Evolutionary conservation across 2,797 vertebrate species (phyloP), one percentile per base, ranked within the genome.

Genomic region (Holocentrus rufus): DNA sequence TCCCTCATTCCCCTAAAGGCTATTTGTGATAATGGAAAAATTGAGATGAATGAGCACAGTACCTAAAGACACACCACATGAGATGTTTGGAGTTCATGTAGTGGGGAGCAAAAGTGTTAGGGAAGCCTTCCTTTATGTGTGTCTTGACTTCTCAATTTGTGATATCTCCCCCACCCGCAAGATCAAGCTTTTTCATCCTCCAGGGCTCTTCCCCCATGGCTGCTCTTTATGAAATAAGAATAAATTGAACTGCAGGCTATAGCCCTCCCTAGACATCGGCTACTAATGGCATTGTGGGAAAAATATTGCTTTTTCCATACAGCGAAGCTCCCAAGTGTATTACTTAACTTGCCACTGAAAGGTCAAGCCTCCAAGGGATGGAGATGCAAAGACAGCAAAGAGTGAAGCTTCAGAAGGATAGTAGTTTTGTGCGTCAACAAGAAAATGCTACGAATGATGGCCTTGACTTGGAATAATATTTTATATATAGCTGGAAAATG

Each of bases 341-440:
- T 85, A 84, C 70, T 87, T 88, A 84, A 87, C 82, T 84, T 79
- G 69, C 74, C 83, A 74, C 0, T 18, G 36, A 89, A 90, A 88
- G 90, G 88, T 88, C 86, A 86, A 62, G 61, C 56, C 77, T 75
- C 56, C 3, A 57, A 63, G 56, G 54, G 74, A 66, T 1, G 0
- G 15, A 69, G 65, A 54, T 68, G 72, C 74, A 66, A 80, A n/a
- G 69, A 79, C 71, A 64, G 80, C 73, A 70, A 59, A 75, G 70
- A 78, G 34, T 39, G 52, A 77, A 65, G 61, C 55, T 68, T 80
- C 72, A 72, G 55, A 31, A 25, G 65, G 56, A 67, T 78, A 76
- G 82, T 30, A 9, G 3, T 30, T 39, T 14, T 66, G 34, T 54
- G 22, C 10, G 27, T 76, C 80, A 65, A 63, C 47, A 20, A 73